Conservation (phyloP, 1,140 invertebrate genomes). For the Aphelinus certus region DNA sequence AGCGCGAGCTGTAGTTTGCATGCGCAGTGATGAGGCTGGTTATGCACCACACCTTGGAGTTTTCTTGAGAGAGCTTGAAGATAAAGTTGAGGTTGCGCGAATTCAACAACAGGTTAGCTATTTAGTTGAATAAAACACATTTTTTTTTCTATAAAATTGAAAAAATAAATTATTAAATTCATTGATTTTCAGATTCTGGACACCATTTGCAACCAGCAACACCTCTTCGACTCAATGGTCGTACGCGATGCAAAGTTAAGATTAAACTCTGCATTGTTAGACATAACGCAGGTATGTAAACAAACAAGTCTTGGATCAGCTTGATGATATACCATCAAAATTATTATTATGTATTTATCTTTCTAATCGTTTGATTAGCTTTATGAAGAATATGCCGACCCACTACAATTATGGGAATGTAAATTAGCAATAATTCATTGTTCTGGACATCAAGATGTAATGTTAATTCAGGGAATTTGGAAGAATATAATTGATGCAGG, state of each 20-base stretch:
- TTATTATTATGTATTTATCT: neutral
- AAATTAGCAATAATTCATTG: conserved; percentile 87
- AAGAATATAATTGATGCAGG: conserved; percentile 76
- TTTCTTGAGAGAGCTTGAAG: conserved; percentile 91
- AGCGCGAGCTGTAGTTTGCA: conserved; percentile 93
- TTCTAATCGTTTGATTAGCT: conserved; percentile 66
- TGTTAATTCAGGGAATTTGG: conserved; percentile 83
- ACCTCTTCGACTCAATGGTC: conserved; percentile 53
- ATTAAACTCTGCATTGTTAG: conserved; percentile 72
- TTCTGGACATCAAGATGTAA: conserved; percentile 81
- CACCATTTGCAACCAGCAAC: conserved; percentile 67
- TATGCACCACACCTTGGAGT: conserved; percentile 82
- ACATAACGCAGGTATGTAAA: conserved; percentile 72
- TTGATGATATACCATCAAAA: neutral
- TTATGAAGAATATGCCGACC: conserved; percentile 85
- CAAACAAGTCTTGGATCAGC: neutral
- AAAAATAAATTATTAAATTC: conserved; percentile 3
- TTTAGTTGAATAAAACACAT: conserved; percentile 1
- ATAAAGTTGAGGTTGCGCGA: conserved; percentile 89
- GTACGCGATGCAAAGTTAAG: conserved; percentile 64
- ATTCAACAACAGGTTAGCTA: conserved; percentile 74
- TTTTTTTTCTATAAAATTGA: neutral
- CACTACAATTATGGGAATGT: conserved; percentile 84
- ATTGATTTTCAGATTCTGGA: conserved; percentile 68
- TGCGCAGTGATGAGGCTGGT: conserved; percentile 85